Conservation (phyloP, 2,113 vertebrate genomes). For the Urocolius indicus region DNA sequence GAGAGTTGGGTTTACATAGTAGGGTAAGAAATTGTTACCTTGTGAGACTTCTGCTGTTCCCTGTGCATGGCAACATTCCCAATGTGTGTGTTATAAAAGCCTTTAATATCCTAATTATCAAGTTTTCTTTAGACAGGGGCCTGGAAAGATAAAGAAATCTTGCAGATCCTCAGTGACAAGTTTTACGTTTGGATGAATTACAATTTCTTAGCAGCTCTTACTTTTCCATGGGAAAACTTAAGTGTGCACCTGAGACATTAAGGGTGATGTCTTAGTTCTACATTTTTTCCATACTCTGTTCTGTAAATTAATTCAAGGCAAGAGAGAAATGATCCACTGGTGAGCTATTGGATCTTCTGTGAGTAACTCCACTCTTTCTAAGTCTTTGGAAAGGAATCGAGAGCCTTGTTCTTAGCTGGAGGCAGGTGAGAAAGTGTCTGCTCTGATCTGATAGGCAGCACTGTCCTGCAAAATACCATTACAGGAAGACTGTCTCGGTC, state of each 20-base stretch:
- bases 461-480: not conserved
- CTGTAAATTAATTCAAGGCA: not conserved
- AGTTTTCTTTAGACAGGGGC: not conserved
- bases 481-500: not conserved
- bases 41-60: not conserved
- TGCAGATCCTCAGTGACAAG: not conserved
- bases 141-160: not conserved
- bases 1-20: not conserved
- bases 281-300: not conserved
- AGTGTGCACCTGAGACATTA: not conserved
- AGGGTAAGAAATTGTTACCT: not conserved
- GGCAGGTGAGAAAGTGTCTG: not conserved
- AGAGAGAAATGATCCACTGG: not conserved
- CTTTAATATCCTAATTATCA: not conserved
- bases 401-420: not conserved
- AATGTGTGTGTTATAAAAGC: not conserved
- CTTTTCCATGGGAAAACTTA: not conserved
- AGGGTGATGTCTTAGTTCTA: not conserved
- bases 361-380: not conserved
- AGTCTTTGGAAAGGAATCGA: not conserved
- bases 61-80: not conserved
- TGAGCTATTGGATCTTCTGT: not conserved
- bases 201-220: not conserved
- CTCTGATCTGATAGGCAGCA: not conserved
- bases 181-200: not conserved